A percentile compares a stretch with the other conserved stretches of the same genome.
Evolutionary conservation across 2,113 vertebrate species (phyloP).

Genomic region (Pangasianodon hypophthalmus): DNA sequence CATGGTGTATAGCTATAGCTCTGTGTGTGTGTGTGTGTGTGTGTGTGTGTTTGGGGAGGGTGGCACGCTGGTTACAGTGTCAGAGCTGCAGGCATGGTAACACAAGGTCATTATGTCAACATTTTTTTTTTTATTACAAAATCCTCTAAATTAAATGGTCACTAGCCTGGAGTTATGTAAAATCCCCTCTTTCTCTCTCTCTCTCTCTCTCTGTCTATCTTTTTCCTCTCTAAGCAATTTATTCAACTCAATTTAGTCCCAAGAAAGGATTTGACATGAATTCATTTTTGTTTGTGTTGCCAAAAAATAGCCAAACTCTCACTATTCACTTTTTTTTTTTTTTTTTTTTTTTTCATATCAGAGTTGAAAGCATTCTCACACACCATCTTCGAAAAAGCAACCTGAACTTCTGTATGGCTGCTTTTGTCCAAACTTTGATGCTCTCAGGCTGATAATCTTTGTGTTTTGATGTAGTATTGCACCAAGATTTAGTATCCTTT

Average conservation of each 20-base stretch:
- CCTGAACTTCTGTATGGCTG: background rate
- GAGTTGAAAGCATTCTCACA: background rate
- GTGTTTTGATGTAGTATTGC: background rate
- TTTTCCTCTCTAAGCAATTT: background rate
- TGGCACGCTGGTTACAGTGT: too few relatives aligned
- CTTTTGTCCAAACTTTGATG: slow-evolving; percentile 21
- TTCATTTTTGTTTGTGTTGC: slow-evolving; percentile 15
- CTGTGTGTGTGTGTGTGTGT: too few relatives aligned
- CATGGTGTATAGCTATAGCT: background rate
- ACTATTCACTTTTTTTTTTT: background rate
- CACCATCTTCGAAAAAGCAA: background rate
- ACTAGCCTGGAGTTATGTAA: background rate
- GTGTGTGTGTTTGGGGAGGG: too few relatives aligned
- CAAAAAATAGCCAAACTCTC: background rate
- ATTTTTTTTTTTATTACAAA: background rate
- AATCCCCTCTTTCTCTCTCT: background rate
- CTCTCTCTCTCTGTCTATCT: background rate
- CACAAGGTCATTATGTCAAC: slow-evolving; percentile 11
- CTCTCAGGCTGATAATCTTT: slow-evolving; percentile 65
- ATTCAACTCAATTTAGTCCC: background rate
- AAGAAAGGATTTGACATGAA: background rate
- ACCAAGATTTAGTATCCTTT: background rate
- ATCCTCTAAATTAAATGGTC: background rate
- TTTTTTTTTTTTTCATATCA: background rate
- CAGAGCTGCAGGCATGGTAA: background rate